These are phyloP conservation scores for Macaria liturata DNA, from an alignment of 2,888 invertebrate genomes.

Conservation along the genomic window DNA sequence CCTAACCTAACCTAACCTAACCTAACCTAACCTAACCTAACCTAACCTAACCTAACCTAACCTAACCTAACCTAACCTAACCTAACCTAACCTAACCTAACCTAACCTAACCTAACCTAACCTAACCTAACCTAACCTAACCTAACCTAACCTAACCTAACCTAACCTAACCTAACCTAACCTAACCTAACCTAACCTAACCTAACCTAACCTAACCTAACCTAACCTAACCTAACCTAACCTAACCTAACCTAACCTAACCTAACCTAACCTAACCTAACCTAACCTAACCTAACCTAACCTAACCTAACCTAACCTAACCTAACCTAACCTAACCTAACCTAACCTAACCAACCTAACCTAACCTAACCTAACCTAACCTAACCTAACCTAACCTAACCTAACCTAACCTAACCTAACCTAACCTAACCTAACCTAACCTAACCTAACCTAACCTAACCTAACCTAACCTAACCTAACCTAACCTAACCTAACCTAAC, in stretches of 20 bases:
- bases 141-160: constrained; percentile 24
- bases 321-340: constrained; percentile 34
- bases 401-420: constrained; percentile 32
- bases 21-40: not conserved
- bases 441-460: constrained; percentile 27
- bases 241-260: constrained; percentile 34
- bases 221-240: constrained; percentile 32
- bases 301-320: constrained; percentile 34
- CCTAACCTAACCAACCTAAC: constrained; percentile 32
- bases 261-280: constrained; percentile 33
- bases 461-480: constrained; percentile 32
- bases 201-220: constrained; percentile 32
- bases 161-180: constrained; percentile 31
- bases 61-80: constrained; percentile 38
- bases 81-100: constrained; percentile 36
- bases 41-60: constrained; percentile 27
- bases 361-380: constrained; percentile 32
- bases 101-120: constrained; percentile 18
- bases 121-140: constrained; percentile 24
- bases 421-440: constrained; percentile 23
- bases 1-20: not conserved
- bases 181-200: constrained; percentile 34
- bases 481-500: constrained; percentile 28
- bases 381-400: constrained; percentile 34
- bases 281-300: constrained; percentile 32